Evolutionary conservation across 2,113 vertebrate genomes (phyloP).

Genomic region (Oplegnathus fasciatus): DNA sequence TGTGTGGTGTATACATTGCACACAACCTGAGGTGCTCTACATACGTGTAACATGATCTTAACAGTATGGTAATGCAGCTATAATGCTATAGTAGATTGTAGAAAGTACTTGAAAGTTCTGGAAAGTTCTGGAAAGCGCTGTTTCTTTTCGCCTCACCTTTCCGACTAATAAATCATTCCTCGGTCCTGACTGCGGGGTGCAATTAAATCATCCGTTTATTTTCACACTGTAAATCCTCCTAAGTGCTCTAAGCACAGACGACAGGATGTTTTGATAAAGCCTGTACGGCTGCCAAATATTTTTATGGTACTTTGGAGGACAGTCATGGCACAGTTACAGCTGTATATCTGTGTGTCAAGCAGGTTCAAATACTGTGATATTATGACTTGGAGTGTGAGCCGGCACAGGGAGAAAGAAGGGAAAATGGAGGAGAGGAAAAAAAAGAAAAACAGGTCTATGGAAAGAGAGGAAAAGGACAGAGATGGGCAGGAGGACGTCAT

Average conservation of each 20-base stretch:
- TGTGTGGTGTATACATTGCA: not conserved
- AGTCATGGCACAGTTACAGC: not conserved
- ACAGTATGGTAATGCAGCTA: not conserved
- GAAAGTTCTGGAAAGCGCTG: slow-evolving; percentile 10
- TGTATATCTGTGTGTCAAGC: slow-evolving; percentile 5
- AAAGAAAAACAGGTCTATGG: not conserved
- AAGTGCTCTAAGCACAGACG: slow-evolving; percentile 4
- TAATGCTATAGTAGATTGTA: not conserved
- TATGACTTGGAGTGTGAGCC: not conserved
- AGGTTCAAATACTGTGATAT: not conserved
- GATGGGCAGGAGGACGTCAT: slow-evolving; percentile 2
- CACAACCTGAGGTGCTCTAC: not conserved
- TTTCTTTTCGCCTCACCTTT: not conserved
- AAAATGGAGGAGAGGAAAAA: not conserved
- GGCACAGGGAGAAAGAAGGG: not conserved
- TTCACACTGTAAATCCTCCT: slow-evolving; percentile 20
- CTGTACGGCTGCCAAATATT: slow-evolving; percentile 12
- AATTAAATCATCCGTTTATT: slow-evolving; percentile 37
- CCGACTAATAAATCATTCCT: not conserved
- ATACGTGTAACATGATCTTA: not conserved
- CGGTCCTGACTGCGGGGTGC: not conserved
- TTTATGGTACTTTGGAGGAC: slow-evolving; percentile 26
- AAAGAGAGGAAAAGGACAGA: not conserved
- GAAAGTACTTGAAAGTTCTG: not conserved
- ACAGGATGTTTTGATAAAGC: slow-evolving; percentile 32